These are phyloP conservation scores for Drosophila leonis DNA, from an alignment of 2,888 invertebrate species.

Conservation along the genomic window DNA sequence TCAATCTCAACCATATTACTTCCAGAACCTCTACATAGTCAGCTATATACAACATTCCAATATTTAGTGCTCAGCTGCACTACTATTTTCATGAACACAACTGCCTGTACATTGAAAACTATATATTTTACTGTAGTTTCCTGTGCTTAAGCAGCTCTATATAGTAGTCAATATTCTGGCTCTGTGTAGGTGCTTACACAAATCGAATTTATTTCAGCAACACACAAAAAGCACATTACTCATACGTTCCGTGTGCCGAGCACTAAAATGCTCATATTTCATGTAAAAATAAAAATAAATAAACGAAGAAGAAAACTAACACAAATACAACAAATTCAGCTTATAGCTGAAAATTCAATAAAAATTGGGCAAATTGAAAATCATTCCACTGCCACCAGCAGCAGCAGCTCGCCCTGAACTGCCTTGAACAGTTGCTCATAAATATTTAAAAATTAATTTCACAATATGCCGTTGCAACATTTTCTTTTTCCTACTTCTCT, in stretches of 20 bases:
- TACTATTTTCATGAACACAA: not conserved
- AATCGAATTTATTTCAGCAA: slow-evolving; percentile 45
- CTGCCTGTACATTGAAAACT: not conserved
- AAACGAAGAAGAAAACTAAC: slow-evolving; percentile 29
- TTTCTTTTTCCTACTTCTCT: slow-evolving; percentile 11
- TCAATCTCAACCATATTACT: not conserved
- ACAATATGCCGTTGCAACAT: slow-evolving; percentile 64
- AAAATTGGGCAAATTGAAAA: slow-evolving; percentile 76
- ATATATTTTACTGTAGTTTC: not conserved
- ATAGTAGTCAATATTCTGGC: not conserved
- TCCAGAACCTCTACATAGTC: not conserved
- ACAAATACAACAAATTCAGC: slow-evolving; percentile 17
- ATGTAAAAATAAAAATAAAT: slow-evolving; percentile 59
- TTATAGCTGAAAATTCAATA: slow-evolving; percentile 72
- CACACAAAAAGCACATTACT: slow-evolving; percentile 65
- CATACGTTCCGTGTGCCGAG: slow-evolving; percentile 63
- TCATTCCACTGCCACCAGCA: not conserved
- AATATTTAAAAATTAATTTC: slow-evolving; percentile 84
- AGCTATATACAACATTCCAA: not conserved
- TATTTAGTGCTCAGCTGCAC: not conserved
- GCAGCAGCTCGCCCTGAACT: slow-evolving; percentile 41
- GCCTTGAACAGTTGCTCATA: slow-evolving; percentile 67
- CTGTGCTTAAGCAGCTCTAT: not conserved
- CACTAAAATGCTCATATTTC: slow-evolving; percentile 60
- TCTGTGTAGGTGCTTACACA: slow-evolving; percentile 11